Evolutionary conservation across 2,797 vertebrate genomes (phyloP), one percentile per base, ranked within the genome.

Genomic region (Siniperca obscura): DNA sequence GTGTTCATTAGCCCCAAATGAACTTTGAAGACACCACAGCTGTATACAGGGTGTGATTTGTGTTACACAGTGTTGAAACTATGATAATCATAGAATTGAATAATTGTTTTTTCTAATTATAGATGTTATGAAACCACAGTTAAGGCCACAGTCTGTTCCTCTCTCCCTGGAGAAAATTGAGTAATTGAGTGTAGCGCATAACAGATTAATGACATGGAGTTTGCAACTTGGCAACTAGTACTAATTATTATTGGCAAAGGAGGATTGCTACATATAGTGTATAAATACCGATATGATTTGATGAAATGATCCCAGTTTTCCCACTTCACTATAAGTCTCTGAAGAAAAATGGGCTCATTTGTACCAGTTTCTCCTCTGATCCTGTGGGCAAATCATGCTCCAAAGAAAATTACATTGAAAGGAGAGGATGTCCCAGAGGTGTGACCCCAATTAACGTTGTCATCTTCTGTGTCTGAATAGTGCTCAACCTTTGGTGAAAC

Each of bases 161-260:
- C 62, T 46, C 70, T 90, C 91, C 88, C 93, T 65, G 27, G 91
- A 94, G 91, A 85, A 91, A 93, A 91, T 70, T 60, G 79, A 92
- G 85, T 92, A 93, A 94, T 93, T 93, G 90, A 92, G 89, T 91
- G 89, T 50, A 86, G 89, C 69, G 44, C 73, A 65, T 79, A 82
- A 84, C 84, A 91, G 91, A 95, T 94, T 94, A 93, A 94, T 93
- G 89, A 84, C 88, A 88, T 55, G 76, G 78, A 87, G 86, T 88
- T 90, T 89, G 71, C 71, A 85, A 86, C 85, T 87, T 93, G 91
- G 88, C 91, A 91, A 86, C 80, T 72, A 83, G 74, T 90, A 74
- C 83, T 93, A 90, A 82, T 92, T 91, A 90, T 93, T 88, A 79
- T 77, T 92, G 90, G 89, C 91, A 92, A 86, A 62, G 62, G 73